These are phyloP conservation scores for Tarsius wallacei DNA, from an alignment of 2,797 vertebrate genomes.

Conservation along the genomic window DNA sequence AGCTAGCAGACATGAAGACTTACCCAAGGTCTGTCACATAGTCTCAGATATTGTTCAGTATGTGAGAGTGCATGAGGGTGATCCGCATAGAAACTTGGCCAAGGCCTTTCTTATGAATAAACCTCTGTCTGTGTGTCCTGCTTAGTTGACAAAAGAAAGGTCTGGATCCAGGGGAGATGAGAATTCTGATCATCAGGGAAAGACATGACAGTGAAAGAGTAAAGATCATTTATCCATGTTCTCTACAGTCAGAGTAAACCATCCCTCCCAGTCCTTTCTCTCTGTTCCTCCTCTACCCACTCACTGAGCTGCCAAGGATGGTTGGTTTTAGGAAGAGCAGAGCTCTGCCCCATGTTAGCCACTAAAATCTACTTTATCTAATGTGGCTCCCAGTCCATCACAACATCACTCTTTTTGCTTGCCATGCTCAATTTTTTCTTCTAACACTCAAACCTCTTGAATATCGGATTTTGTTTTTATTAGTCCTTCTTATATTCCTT, in stretches of 20 bases:
- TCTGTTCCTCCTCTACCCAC: neutral
- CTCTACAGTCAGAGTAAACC: neutral
- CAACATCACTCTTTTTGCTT: neutral
- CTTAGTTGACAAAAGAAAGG: neutral
- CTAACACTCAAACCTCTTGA: neutral
- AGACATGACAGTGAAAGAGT: neutral
- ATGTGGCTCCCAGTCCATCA: neutral
- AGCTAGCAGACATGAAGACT: fast-evolving
- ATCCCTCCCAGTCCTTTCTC: fast-evolving
- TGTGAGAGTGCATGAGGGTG: fast-evolving
- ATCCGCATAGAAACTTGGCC: neutral
- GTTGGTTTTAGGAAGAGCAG: neutral
- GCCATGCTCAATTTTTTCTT: neutral
- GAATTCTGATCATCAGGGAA: neutral
- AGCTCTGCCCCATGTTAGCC: neutral
- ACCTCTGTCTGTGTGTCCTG: fast-evolving
- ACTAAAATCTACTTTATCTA: fast-evolving
- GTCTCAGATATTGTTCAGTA: neutral
- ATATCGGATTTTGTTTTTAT: neutral
- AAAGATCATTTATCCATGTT: neutral
- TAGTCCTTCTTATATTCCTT: neutral
- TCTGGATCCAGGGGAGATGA: neutral
- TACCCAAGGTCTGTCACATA: fast-evolving
- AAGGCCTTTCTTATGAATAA: neutral
- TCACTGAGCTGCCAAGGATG: neutral